Evolutionary conservation across 2,797 vertebrate genomes (phyloP).

Genomic region (Acridotheres tristis): DNA sequence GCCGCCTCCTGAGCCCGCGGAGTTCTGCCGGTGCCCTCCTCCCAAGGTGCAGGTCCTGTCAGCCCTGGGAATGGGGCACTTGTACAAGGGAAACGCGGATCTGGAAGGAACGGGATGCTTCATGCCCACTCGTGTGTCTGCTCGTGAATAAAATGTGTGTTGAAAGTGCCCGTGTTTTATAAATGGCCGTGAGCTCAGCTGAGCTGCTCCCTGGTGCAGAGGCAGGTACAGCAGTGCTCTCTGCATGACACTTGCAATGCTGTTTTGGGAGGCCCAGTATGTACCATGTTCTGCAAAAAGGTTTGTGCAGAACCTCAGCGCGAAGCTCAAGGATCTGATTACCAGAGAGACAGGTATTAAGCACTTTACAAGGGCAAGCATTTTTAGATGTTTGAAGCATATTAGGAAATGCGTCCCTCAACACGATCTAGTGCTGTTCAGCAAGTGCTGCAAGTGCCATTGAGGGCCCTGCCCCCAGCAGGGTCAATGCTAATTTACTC

Average conservation of each 20-base stretch:
- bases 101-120: neutral
- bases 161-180: neutral
- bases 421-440: neutral
- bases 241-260: rapidly evolving
- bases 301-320: neutral
- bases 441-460: neutral
- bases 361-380: neutral
- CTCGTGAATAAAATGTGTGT: slow-evolving; percentile 19
- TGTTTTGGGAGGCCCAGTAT: neutral
- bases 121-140: neutral
- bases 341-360: neutral
- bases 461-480: neutral
- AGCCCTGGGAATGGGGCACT: neutral
- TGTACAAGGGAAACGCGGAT: rapidly evolving
- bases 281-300: neutral
- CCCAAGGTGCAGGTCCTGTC: neutral
- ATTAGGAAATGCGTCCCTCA: rapidly evolving
- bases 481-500: neutral
- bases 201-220: neutral
- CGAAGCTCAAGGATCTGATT: neutral
- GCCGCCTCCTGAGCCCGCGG: slow-evolving; percentile 2
- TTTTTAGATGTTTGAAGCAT: neutral
- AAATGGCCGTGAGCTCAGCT: neutral
- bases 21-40: neutral
- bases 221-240: too few species aligned